phyloP scores from a whole-genome alignment of 2,113 vertebrate genomes.

The Corythornis cristatus region DNA sequence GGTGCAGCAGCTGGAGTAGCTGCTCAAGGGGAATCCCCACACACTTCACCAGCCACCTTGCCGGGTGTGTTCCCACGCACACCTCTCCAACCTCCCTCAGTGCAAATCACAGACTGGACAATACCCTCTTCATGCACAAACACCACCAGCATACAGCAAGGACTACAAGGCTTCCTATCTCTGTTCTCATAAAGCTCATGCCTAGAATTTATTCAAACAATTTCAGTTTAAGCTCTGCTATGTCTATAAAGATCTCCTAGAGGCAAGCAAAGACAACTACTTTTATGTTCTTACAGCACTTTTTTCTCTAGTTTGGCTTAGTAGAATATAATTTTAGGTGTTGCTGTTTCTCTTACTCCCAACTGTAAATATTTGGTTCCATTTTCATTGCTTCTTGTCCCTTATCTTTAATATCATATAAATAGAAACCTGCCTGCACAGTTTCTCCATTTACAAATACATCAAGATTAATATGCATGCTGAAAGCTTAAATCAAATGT shows the following conservation, averaged over 20 bases:
- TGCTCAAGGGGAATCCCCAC: fast-evolving
- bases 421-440: constrained; percentile 48
- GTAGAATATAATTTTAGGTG: background rate
- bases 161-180: background rate
- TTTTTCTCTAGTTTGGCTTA: background rate
- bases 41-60: background rate
- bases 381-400: constrained; percentile 37
- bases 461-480: constrained; percentile 66
- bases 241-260: background rate
- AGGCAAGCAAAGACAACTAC: background rate
- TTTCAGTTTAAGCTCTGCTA: background rate
- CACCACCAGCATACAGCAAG: background rate
- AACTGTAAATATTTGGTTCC: constrained; percentile 52
- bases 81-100: background rate
- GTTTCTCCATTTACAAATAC: constrained; percentile 35
- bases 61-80: background rate
- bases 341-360: constrained; percentile 30
- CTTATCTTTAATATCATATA: constrained; percentile 22
- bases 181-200: background rate
- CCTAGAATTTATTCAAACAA: background rate
- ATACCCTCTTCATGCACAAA: fast-evolving
- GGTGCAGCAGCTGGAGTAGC: background rate
- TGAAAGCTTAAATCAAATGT: constrained; percentile 67
- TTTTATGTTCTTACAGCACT: background rate
- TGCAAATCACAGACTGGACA: background rate